Evolutionary conservation across 2,888 invertebrate genomes (phyloP), one percentile per base, ranked within the genome.

Genomic region (Cabera pusaria): DNA sequence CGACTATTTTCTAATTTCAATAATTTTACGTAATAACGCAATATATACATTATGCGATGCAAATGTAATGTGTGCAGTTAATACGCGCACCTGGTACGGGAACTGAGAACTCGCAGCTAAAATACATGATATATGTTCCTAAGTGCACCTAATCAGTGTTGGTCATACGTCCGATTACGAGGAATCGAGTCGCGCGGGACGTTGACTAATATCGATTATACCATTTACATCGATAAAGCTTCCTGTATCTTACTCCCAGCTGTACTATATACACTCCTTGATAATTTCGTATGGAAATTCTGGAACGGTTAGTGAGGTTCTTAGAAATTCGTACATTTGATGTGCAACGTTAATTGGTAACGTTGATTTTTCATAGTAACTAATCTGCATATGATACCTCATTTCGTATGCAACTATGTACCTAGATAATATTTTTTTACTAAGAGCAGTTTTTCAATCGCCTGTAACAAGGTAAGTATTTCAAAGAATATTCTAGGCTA

Each of bases 161-260:
- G 66, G 72, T 64, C 64, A 59, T 67, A 66, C 70, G 66, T 74
- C 59, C 68, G 72, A 70, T 72, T 81, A 82, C 77, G 59, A 51
- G 64, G 77, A 83, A 80, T 72, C 78, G 78, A 77, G 75, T 72
- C 70, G 37, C 65, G 64, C 64, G 66, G 67, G 71, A 75, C 65
- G 69, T 70, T 60, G 66, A 72, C 74, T 72, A 76, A 81, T 73
- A 79, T 74, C 75, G 77, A 80, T 82, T 76, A 82, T 73, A 75
- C 74, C 72, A 73, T 78, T 78, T 73, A 75, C 72, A 68, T 71
- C 71, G 64, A 67, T 64, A 67, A 51, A 48, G 67, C 71, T 73
- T 73, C 75, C 73, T 72, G 72, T 56, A 64, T 54, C 57, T 52
- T 60, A 39, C 46, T 51, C 56, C 62, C 61, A 67, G 64, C 63